Conservation (phyloP, 2,113 vertebrate genomes). For the Forbesichthys papilliferus region DNA sequence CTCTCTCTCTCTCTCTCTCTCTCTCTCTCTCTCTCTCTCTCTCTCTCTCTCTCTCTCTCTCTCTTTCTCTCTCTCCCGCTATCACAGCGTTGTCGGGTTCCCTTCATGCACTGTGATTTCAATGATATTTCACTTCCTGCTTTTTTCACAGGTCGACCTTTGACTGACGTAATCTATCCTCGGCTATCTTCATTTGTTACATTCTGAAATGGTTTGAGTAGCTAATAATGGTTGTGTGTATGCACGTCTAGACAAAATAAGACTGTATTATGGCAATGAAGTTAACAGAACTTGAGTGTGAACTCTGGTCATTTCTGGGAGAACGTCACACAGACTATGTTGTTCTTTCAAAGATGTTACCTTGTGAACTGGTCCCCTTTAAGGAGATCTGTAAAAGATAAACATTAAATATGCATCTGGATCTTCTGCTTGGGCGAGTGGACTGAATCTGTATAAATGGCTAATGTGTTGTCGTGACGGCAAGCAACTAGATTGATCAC, state of each 20-base stretch:
- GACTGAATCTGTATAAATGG: conserved; percentile 76
- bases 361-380: conserved; percentile 51
- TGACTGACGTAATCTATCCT: conserved; percentile 39
- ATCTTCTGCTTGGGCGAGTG: conserved; percentile 75
- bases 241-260: conserved; percentile 24
- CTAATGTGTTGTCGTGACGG: conserved; percentile 71
- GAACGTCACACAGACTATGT: conserved; percentile 44
- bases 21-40: too few species aligned
- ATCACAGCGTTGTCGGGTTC: conserved; percentile 41
- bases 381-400: conserved; percentile 71
- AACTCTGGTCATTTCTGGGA: conserved; percentile 35
- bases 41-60: too few species aligned
- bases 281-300: conserved; percentile 9
- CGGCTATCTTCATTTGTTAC: conserved; percentile 28
- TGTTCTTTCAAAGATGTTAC: conserved; percentile 62
- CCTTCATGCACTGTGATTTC: conserved; percentile 39
- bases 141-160: conserved; percentile 22
- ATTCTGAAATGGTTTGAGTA: conserved; percentile 41
- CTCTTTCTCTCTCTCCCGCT: conserved; percentile 42
- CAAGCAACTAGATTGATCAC: conserved; percentile 73
- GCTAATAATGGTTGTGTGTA: conserved; percentile 43
- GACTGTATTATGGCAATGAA: conserved; percentile 32
- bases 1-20: too few species aligned
- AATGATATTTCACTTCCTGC: conserved; percentile 40
- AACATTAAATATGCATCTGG: conserved; percentile 75